Base-by-base conservation (phyloP, 2,113 vertebrate genomes). In the Todiramphus chloris region DNA sequence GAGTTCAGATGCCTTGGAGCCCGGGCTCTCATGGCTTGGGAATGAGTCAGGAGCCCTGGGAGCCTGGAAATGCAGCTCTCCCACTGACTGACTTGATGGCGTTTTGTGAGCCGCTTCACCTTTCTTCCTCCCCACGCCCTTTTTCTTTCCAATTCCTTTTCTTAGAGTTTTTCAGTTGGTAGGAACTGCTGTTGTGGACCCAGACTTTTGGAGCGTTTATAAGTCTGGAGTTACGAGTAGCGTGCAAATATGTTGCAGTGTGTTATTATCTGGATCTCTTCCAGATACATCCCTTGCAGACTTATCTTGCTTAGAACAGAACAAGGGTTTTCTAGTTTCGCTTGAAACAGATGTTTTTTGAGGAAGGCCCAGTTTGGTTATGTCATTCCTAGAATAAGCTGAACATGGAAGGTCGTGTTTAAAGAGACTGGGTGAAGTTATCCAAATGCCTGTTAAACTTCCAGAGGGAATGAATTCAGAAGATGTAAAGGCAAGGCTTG, bases 11-110 rank as follows among this genome's bases (percentile, higher is more conserved):
- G 93, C 96, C 93, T 91, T 10, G 1, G 66, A 95, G 92, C 75
- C 85, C 0, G 3, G 87, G 82, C 94, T 96, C 82, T 86, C 92
- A 91, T 83, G 96, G 85, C 93, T 94, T 92, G 96, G 92, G 96
- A 97, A 96, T 96, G 93, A 96, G 94, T 96, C 95, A 96, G 96
- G 95, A 95, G 90, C 85, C 90, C 95, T 95, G 96, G 93, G 95
- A 95, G 96, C 85, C 90, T 94, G 95, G 88, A 94, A 96, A 93
- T 74, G 80, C 94, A 72, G 90, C 87, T 94, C 96, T 96, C 94
- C 94, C 96, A 96, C 96, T 95, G 87, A 74, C 83, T 80, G 20
- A 4, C 91, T 80, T 8, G 46, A 82, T 83, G 94, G 85, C 86
- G 79, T 72, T 92, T 90, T 70, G 73, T 83, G 56, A 96, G 88